Conservation (phyloP, 2,888 invertebrate species). For the Sphaerophoria taeniata region DNA sequence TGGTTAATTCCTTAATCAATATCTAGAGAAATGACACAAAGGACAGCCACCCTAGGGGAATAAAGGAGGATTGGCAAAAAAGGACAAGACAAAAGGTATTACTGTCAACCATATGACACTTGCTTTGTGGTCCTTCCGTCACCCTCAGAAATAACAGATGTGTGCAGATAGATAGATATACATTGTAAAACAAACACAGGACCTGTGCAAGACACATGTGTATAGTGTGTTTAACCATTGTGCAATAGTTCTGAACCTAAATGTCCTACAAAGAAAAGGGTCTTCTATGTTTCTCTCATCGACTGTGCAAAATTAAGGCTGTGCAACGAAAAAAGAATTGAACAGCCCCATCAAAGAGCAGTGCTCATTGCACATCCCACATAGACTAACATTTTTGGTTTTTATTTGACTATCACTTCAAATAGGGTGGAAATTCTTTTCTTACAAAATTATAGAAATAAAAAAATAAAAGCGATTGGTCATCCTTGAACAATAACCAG, state of each 20-base stretch:
- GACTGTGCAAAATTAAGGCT: slow-evolving; percentile 32
- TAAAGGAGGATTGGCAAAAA: slow-evolving; percentile 18
- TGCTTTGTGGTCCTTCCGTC: slow-evolving; percentile 60
- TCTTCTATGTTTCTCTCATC: slow-evolving; percentile 25
- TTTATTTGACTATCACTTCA: slow-evolving; percentile 56
- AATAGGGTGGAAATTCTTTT: slow-evolving; percentile 15
- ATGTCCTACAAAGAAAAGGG: slow-evolving; percentile 28
- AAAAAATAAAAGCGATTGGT: slow-evolving; percentile 61
- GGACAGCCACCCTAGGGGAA: slow-evolving; percentile 7
- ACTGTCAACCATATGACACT: slow-evolving; percentile 71
- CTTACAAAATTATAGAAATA: slow-evolving; percentile 4
- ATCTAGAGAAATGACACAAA: slow-evolving; percentile 35
- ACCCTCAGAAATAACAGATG: slow-evolving; percentile 64
- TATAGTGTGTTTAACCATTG: slow-evolving; percentile 27
- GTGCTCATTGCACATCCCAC: slow-evolving; percentile 44
- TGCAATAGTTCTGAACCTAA: slow-evolving; percentile 28
- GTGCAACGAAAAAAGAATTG: slow-evolving; percentile 11
- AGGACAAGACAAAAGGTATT: slow-evolving; percentile 34
- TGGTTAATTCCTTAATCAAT: slow-evolving; percentile 61
- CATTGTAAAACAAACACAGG: slow-evolving; percentile 1
- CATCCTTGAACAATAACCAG: slow-evolving; percentile 71
- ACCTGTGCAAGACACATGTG: slow-evolving; percentile 49
- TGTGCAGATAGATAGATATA: neutral
- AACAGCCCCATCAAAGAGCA: slow-evolving; percentile 52
- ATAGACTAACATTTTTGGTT: slow-evolving; percentile 42